A percentile compares a stretch with the other conserved stretches of the same genome.
phyloP scores from a whole-genome alignment of 1,140 invertebrate genomes.

The Drosophila saltans region DNA sequence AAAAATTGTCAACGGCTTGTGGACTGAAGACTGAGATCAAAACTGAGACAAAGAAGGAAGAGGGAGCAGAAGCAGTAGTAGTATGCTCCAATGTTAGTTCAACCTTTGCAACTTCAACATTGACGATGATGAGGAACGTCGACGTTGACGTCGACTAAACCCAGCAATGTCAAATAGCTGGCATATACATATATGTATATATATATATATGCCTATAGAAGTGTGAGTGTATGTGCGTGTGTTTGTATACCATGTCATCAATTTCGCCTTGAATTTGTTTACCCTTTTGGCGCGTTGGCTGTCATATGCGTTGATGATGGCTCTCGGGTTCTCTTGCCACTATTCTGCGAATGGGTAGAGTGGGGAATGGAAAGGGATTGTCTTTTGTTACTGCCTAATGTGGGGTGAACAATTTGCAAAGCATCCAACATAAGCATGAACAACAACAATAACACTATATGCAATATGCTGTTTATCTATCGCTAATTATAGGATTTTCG shows the following conservation, averaged over 20 bases:
- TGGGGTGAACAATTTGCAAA: conserved; percentile 48
- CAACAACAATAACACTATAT: conserved; percentile 26
- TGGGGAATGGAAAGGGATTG: conserved; percentile 18
- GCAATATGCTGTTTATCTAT: conserved; percentile 48
- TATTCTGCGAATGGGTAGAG: neutral
- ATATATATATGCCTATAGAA: conserved; percentile 20
- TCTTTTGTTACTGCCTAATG: conserved; percentile 59
- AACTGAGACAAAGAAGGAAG: neutral
- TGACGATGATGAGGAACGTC: conserved; percentile 1
- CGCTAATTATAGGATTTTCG: conserved; percentile 48
- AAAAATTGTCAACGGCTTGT: conserved; percentile 63
- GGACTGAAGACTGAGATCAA: neutral
- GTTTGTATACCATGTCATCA: conserved; percentile 66
- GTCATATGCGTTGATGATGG: conserved; percentile 39
- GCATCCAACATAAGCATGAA: conserved; percentile 31
- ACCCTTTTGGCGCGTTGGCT: conserved; percentile 62
- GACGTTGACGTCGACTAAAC: conserved; percentile 39
- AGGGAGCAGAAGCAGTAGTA: too few species aligned
- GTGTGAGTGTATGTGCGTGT: conserved; percentile 31
- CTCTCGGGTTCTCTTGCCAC: conserved; percentile 23
- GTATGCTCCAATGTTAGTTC: conserved; percentile 64
- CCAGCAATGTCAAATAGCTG: conserved; percentile 73
- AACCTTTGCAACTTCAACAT: conserved; percentile 54
- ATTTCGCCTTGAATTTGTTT: conserved; percentile 80
- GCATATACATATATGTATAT: conserved; percentile 21